Conservation (phyloP, 2,113 vertebrate species). For the Otolemur garnettii region DNA sequence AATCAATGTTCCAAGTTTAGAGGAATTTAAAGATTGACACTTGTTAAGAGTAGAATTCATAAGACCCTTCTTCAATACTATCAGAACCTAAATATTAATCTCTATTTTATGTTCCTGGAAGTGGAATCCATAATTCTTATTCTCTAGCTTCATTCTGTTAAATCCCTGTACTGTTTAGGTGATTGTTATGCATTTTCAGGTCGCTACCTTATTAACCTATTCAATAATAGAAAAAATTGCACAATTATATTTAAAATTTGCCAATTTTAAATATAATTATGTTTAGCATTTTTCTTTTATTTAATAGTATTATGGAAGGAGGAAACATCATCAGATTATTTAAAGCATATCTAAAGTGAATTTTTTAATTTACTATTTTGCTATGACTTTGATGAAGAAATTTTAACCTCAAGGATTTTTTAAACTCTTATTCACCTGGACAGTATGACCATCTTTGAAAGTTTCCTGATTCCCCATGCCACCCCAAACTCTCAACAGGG, state of each 20-base stretch:
- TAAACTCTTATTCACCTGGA: background rate
- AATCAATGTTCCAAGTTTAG: background rate
- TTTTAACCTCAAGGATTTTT: background rate
- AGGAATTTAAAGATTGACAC: background rate
- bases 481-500: background rate
- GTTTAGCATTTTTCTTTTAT: background rate
- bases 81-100: background rate
- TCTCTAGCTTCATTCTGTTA: background rate
- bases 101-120: background rate
- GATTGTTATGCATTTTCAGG: background rate
- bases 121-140: background rate
- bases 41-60: background rate
- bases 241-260: background rate
- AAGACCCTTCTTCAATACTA: background rate
- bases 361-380: background rate
- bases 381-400: background rate
- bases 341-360: background rate
- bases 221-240: background rate
- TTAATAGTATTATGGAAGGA: background rate
- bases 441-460: background rate
- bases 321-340: background rate
- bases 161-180: background rate
- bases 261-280: background rate
- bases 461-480: background rate
- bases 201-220: background rate